Base-by-base conservation (phyloP, 2,888 invertebrate genomes). In the Gonocerus acuteangulatus region DNA sequence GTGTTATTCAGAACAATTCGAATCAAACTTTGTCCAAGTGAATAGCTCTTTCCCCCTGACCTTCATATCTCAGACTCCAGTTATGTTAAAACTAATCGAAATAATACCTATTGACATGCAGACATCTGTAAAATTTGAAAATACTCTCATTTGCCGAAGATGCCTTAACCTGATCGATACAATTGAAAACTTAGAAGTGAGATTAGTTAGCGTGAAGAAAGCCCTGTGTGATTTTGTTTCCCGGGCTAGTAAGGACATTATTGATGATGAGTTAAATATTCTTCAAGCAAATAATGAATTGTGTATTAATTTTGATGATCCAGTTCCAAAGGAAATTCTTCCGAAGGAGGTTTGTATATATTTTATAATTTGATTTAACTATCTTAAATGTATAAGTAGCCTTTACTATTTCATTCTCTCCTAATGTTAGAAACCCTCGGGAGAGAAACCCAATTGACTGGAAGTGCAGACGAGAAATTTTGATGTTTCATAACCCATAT, bases 151-250 rank as follows among this genome's bases (percentile, higher is more conserved):
- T 18, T 75, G 75, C 58, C 72, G 71, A 63, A 70, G 73, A 51
- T 76, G 76, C 68, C 70, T 76, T 64, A 72, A 71, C 27, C 67
- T 75, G 19, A 69, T 76, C 13, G 75, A 75, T 62, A 72, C 73
- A 2, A 72, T 75, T 11, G 76, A 76, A 69, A 73, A 74, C 64
- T 70, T 76, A 45, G 73, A 75, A 67, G 57, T 72, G 6, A 74
- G 75, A 66, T 62, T 75, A 22, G 69, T 71, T 18, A 70, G 65
- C 61, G 70, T 71, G 47, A 72, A 71, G 62, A 64, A 66, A 64
- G 63, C 61, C 2, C 19, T 66, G 19, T 62, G 61, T 47, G 62
- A 64, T 32, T 56, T 57, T 45, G 61, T 66, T 48, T 60, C 59
- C 11, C 44, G 56, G 16, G 23, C 56, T 11, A 27, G 45, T 27